These are phyloP conservation scores for Ips nitidus DNA, from an alignment of 1,140 invertebrate genomes.

Conservation along the genomic window DNA sequence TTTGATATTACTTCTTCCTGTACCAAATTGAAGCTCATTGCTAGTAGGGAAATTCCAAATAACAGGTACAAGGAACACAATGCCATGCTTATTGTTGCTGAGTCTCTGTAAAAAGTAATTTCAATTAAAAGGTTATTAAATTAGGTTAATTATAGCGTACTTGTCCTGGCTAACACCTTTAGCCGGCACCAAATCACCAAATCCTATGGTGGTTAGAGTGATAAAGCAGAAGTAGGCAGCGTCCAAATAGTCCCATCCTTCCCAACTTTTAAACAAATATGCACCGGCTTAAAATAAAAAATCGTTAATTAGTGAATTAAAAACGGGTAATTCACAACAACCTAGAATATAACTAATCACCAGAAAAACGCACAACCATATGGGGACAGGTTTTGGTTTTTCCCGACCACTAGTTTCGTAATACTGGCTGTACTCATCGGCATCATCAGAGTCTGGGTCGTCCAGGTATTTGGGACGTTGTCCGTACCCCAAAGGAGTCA, in stretches of 20 bases:
- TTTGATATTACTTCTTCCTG: constrained; percentile 89
- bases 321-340: background rate
- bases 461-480: constrained; percentile 60
- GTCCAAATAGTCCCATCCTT: constrained; percentile 86
- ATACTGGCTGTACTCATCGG: constrained; percentile 51
- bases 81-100: constrained; percentile 79
- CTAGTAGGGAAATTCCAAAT: constrained; percentile 94
- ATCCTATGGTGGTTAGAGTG: constrained; percentile 92
- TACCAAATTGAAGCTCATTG: constrained; percentile 98
- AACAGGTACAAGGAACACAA: constrained; percentile 91
- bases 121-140: constrained; percentile 5
- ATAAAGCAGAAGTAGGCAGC: constrained; percentile 96
- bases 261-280: constrained; percentile 82
- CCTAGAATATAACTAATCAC: constrained; percentile 80
- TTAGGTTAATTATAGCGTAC: constrained; percentile 31
- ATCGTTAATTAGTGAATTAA: background rate
- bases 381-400: constrained; percentile 76
- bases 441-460: constrained; percentile 55
- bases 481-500: constrained; percentile 69
- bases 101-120: constrained; percentile 38
- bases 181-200: constrained; percentile 91
- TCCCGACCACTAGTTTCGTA: constrained; percentile 45
- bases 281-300: constrained; percentile 67
- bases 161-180: constrained; percentile 65
- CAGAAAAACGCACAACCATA: constrained; percentile 87